These are phyloP conservation scores for Acestrorhynchus altus DNA, from an alignment of 2,797 vertebrate species.

Conservation along the genomic window DNA sequence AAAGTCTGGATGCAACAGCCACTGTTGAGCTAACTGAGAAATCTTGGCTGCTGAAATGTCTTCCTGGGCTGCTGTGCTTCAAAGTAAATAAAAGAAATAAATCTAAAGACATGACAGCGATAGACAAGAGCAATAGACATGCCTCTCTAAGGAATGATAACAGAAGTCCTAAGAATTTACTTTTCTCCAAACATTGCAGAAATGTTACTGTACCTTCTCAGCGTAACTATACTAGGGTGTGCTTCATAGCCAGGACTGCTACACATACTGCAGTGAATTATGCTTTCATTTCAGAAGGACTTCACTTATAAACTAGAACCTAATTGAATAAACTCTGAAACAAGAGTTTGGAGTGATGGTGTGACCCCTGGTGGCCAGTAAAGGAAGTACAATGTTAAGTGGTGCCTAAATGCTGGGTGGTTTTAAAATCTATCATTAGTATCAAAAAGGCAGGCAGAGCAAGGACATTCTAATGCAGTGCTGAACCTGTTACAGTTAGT, in stretches of 20 bases:
- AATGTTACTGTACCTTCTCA: not conserved
- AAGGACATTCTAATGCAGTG: too few species aligned
- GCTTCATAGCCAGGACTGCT: not conserved
- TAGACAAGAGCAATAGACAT: not conserved
- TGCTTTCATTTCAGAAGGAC: slow-evolving; percentile 7
- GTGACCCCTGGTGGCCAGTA: slow-evolving; percentile 22
- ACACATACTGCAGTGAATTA: slow-evolving; percentile 2
- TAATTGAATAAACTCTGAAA: not conserved
- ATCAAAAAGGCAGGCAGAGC: not conserved
- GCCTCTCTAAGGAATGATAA: not conserved
- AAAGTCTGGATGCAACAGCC: slow-evolving; percentile 30
- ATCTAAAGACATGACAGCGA: not conserved
- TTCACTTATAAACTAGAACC: not conserved
- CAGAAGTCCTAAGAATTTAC: not conserved
- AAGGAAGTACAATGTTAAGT: not conserved
- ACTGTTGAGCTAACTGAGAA: slow-evolving; percentile 25
- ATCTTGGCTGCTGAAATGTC: slow-evolving; percentile 14
- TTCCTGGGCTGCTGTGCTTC: not conserved
- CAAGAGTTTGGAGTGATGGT: not conserved
- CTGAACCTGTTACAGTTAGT: too few species aligned
- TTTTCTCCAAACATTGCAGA: not conserved
- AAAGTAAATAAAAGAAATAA: slow-evolving; percentile 2
- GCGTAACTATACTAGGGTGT: too few species aligned
- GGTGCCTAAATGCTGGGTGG: not conserved
- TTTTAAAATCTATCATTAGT: not conserved